A percentile compares a stretch with the other conserved stretches of the same genome.
Conservation (phyloP, 2,888 invertebrate species). For the Agrilus mali region DNA sequence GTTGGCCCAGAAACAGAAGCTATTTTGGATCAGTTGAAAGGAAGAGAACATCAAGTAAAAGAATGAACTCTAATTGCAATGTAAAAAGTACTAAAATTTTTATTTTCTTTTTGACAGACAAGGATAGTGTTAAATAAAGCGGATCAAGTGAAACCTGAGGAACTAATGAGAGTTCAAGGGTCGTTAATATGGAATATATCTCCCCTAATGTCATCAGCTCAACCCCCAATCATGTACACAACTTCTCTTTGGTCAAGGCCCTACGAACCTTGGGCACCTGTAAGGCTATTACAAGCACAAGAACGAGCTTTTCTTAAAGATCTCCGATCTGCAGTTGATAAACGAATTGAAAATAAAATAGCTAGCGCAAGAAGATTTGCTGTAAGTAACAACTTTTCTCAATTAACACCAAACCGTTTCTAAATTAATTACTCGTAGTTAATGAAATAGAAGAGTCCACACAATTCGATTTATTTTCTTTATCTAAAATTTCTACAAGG, state of each 20-base stretch:
- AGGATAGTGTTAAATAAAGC: conserved; percentile 91
- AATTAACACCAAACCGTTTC: too few relatives aligned
- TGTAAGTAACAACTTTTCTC: conserved; percentile 42
- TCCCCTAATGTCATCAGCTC: conserved; percentile 89
- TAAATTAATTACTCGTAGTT: too few relatives aligned
- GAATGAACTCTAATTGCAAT: not conserved
- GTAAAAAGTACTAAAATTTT: conserved; percentile 3
- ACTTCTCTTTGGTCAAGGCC: conserved; percentile 80
- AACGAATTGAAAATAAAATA: conserved; percentile 87
- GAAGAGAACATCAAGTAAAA: conserved; percentile 74
- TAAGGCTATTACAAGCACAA: conserved; percentile 72
- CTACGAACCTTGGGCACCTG: conserved; percentile 69
- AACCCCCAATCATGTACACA: conserved; percentile 87
- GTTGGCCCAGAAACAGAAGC: conserved; percentile 92
- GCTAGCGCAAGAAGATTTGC: conserved; percentile 90
- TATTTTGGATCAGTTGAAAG: conserved; percentile 87
- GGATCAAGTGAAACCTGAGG: conserved; percentile 83
- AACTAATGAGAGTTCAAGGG: conserved; percentile 85
- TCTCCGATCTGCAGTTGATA: conserved; percentile 72
- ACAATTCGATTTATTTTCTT: too few relatives aligned
- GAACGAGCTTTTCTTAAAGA: conserved; percentile 80
- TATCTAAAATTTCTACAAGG: too few relatives aligned
- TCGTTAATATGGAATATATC: conserved; percentile 94
- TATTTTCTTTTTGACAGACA: conserved; percentile 42
- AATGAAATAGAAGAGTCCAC: too few relatives aligned